Evolutionary conservation across 2,113 vertebrate species (phyloP), one percentile per base, ranked within the genome.

Genomic region (Macquaria australasica): DNA sequence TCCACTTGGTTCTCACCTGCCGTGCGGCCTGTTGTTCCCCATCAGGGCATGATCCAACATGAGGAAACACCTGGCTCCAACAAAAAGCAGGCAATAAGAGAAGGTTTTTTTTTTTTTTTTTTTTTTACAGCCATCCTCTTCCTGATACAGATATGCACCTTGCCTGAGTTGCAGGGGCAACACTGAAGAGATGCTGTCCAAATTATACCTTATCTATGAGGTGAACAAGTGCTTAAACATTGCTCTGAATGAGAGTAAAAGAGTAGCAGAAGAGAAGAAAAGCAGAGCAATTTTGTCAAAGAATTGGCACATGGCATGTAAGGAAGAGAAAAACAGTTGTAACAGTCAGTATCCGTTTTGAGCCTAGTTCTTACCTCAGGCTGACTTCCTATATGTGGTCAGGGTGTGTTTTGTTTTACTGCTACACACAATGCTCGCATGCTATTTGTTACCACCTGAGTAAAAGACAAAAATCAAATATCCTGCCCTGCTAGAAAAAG

Each of bases 21-120:
- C 85, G 59, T 91, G 87, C 80, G 76, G 88, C 79, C 89, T 91
- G 89, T 89, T 93, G 83, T 93, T 93, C 84, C 86, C 75, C 84
- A 89, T 86, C 64, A 72, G 91, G 93, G 88, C 93, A 93, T 90
- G 91, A 95, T 89, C 90, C 84, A 81, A 94, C 93, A 94, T 18
- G 94, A 95, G 88, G 86, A 92, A 94, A 91, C 93, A 94, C 91
- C 93, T 94, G 91, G 90, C 88, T 90, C 59, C 67, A 73, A 82
- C 85, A 88, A 84, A 90, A 81, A 83, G 64, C 84, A 86, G 70
- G 53, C 87, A 84, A 60, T 76, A 80, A 82, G 81, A 87, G 83
- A 64, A 87, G 86, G 56, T 71, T 34, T 34, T 34, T 34, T 34
- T 34, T 34, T 3, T 0, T 34, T 34, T 34, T 34, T 34, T 34